Evolutionary conservation across 2,797 vertebrate genomes (phyloP).

Genomic region (Cynopterus sphinx): DNA sequence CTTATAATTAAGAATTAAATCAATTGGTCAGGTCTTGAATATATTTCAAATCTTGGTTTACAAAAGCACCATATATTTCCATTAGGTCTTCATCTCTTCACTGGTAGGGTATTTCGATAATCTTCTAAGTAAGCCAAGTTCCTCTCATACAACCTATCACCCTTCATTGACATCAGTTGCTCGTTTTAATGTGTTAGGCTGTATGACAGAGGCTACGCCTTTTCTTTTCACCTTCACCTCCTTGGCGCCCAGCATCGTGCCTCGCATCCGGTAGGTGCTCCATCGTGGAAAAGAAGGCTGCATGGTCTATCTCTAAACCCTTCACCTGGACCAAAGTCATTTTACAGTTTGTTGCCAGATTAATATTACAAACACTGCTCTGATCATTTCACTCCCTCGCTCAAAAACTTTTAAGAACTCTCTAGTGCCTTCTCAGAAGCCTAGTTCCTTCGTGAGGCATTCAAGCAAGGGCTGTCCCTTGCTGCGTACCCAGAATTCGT

Average conservation of each 20-base stretch:
- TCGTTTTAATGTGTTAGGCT: neutral
- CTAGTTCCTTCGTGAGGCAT: neutral
- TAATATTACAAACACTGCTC: neutral
- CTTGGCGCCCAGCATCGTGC: neutral
- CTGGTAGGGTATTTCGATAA: neutral
- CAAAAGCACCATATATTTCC: neutral
- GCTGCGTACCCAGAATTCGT: neutral
- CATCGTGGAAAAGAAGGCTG: neutral
- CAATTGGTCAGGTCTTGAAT: neutral
- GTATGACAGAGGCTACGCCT: neutral
- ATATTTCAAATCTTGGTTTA: constrained; percentile 11
- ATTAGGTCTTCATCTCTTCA: neutral
- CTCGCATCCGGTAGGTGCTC: neutral
- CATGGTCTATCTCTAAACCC: neutral
- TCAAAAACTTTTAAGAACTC: neutral
- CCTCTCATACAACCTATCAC: neutral
- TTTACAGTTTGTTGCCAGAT: neutral
- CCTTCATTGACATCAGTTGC: neutral
- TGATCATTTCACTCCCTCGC: neutral
- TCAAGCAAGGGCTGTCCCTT: neutral
- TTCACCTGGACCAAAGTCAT: neutral
- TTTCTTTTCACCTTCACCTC: neutral
- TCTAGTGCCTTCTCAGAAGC: neutral
- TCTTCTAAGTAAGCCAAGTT: constrained; percentile 1
- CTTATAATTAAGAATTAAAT: constrained; percentile 7